Conservation (phyloP, 2,797 vertebrate species). For the Chaetophractus vellerosus region DNA sequence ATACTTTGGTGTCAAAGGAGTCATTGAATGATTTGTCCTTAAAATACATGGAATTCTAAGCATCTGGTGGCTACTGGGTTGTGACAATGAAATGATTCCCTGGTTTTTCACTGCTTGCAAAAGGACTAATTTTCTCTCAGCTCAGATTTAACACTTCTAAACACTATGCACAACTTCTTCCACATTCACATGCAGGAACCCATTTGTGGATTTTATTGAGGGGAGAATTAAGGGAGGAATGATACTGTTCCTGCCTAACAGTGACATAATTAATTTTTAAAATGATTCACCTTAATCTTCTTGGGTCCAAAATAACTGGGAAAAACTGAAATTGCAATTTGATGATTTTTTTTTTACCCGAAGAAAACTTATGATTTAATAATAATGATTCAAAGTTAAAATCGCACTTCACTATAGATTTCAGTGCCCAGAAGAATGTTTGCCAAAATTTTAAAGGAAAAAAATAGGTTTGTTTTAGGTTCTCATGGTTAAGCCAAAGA, state of each 20-base stretch:
- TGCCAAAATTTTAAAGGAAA: neutral
- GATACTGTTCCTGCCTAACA: neutral
- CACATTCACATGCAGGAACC: constrained; percentile 58
- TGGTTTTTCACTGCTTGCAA: constrained; percentile 79
- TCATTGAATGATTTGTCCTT: constrained; percentile 88
- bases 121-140: constrained; percentile 84
- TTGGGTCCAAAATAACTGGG: neutral
- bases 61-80: constrained; percentile 87
- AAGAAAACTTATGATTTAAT: constrained; percentile 55
- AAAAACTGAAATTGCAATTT: neutral
- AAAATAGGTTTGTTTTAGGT: neutral
- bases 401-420: neutral
- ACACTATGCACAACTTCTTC: constrained; percentile 25
- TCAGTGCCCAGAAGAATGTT: constrained; percentile 26
- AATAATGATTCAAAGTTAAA: constrained; percentile 55
- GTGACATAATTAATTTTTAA: constrained; percentile 39
- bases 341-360: neutral
- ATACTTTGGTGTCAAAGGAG: constrained; percentile 90
- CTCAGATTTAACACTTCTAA: constrained; percentile 85
- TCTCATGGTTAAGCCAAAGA: constrained; percentile 9
- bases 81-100: constrained; percentile 86
- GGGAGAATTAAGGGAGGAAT: neutral
- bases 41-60: constrained; percentile 91
- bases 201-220: constrained; percentile 79
- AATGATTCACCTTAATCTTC: constrained; percentile 20